A percentile compares a stretch with the other conserved stretches of the same genome.
These are phyloP conservation scores for Drosophila antonietae DNA, from an alignment of 2,888 invertebrate genomes.

Conservation along the genomic window DNA sequence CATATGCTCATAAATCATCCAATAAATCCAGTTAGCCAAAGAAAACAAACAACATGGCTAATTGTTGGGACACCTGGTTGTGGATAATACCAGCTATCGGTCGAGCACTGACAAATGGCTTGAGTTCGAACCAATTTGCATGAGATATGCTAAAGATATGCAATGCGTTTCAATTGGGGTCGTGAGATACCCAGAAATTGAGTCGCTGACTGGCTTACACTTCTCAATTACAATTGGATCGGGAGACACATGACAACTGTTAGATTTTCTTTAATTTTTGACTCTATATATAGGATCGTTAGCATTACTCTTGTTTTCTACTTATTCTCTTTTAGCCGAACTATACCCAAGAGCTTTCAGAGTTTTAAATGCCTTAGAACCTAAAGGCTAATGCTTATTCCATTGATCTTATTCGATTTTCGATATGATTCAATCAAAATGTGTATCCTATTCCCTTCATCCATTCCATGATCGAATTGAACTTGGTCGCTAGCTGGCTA, in stretches of 20 bases:
- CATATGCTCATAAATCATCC: conserved; percentile 50
- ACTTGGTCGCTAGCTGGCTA: no score
- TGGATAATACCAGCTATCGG: conserved; percentile 19
- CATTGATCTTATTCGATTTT: not conserved
- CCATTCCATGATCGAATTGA: not conserved
- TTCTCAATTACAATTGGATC: not conserved
- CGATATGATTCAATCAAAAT: not conserved
- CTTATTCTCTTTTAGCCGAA: no score
- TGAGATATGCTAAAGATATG: conserved; percentile 16
- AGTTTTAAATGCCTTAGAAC: no score
- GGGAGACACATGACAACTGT: not conserved
- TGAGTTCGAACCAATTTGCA: conserved; percentile 16
- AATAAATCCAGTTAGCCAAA: conserved; percentile 68
- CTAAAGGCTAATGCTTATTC: no score
- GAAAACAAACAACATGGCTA: conserved; percentile 36
- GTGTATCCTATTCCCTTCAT: not conserved
- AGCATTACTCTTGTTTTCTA: no score
- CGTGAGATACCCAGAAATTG: not conserved
- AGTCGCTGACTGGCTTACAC: not conserved
- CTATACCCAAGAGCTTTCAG: no score
- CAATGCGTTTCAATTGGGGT: not conserved
- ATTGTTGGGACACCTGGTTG: conserved; percentile 50
- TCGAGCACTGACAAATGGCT: conserved; percentile 27
- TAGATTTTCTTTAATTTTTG: not conserved
- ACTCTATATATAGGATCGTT: no score